Percentiles rank a stretch among this genome's conserved stretches.
These are phyloP conservation scores for Schlechtendalia chinensis DNA, from an alignment of 1,140 invertebrate genomes.

Conservation along the genomic window DNA sequence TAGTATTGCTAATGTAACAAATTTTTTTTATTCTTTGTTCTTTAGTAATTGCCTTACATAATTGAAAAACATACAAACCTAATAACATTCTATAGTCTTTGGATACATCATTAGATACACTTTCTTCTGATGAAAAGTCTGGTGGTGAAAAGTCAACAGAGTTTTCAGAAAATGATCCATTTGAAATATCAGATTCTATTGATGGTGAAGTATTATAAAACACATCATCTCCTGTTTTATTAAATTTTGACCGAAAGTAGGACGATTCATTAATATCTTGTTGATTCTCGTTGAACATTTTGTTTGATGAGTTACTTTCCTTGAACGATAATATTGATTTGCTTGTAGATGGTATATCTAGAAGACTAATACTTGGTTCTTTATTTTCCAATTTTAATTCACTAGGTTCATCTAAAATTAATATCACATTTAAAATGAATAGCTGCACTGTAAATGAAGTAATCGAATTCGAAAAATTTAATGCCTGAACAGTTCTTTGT, in stretches of 20 bases:
- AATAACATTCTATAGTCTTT: background rate
- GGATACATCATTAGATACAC: background rate
- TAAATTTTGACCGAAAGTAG: background rate
- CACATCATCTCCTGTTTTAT: background rate
- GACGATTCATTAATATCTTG: background rate
- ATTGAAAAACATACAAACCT: background rate
- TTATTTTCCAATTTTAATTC: background rate
- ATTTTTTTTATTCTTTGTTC: no score
- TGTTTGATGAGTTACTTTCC: background rate
- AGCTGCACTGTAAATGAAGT: background rate
- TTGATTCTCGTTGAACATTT: background rate
- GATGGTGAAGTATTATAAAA: background rate
- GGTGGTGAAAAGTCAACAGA: conserved; percentile 25
- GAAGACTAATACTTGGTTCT: background rate
- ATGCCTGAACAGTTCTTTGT: no score
- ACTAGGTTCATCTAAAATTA: conserved; percentile 3
- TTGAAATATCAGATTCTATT: conserved; percentile 18
- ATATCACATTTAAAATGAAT: background rate
- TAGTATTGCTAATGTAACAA: no score
- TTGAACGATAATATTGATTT: background rate
- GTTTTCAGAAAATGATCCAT: conserved; percentile 17
- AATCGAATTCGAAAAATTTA: no score
- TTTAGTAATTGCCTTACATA: no score
- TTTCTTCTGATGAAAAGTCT: conserved; percentile 5
- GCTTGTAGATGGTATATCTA: conserved; percentile 11